phyloP scores from a whole-genome alignment of 1,140 invertebrate species.

The Mylabris phalerata region DNA sequence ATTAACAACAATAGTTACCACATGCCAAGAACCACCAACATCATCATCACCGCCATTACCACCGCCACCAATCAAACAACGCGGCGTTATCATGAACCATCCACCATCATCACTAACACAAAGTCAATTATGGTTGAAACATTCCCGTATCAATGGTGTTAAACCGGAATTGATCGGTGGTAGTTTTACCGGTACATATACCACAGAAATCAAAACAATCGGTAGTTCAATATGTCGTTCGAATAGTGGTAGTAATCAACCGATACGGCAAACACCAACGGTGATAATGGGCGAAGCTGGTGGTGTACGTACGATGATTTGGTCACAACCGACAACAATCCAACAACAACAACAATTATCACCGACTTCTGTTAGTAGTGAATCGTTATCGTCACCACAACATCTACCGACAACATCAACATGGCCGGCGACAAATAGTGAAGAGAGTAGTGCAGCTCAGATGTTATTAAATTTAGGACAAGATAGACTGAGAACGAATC shows the following conservation, averaged over 20 bases:
- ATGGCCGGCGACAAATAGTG: constrained; percentile 38
- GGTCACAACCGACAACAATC: constrained; percentile 59
- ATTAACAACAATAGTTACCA: constrained; percentile 12
- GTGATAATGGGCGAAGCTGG: constrained; percentile 88
- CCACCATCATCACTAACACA: constrained; percentile 40
- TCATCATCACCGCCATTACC: constrained; percentile 38
- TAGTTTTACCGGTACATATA: constrained; percentile 50
- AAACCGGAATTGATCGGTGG: constrained; percentile 71
- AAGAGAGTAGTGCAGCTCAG: constrained; percentile 71
- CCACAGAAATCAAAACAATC: constrained; percentile 55
- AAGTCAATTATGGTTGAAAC: constrained; percentile 54
- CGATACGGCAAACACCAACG: constrained; percentile 67
- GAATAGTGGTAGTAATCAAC: constrained; percentile 46
- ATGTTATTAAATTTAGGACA: constrained; percentile 75
- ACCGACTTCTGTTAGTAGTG: not conserved
- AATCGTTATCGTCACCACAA: not conserved
- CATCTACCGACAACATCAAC: not conserved
- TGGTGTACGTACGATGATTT: constrained; percentile 85
- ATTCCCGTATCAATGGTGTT: constrained; percentile 63
- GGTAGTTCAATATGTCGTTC: constrained; percentile 34
- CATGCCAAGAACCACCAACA: constrained; percentile 33
- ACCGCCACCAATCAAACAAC: constrained; percentile 33
- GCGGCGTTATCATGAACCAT: constrained; percentile 44
- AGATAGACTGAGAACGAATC: constrained; percentile 19
- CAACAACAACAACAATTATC: constrained; percentile 31